Percentiles rank a stretch among this genome's conserved stretches.
Evolutionary conservation across 2,888 invertebrate genomes (phyloP).

Genomic region (Eupithecia inturbata): DNA sequence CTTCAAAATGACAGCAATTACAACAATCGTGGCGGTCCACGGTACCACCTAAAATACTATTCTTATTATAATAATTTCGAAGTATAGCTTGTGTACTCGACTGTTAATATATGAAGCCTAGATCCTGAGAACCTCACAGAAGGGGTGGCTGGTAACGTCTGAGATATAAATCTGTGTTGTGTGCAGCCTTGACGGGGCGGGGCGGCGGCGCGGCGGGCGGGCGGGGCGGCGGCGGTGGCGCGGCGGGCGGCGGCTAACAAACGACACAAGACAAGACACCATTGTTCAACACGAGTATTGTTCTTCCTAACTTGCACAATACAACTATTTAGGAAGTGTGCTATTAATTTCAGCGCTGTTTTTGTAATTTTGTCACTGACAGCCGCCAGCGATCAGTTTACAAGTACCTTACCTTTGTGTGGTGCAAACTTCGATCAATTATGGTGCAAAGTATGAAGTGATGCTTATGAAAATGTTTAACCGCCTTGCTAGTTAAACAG

Average conservation of each 20-base stretch:
- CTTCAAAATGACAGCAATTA: not conserved
- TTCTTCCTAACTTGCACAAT: conserved; percentile 29
- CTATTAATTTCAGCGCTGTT: conserved; percentile 19
- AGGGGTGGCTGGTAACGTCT: not conserved
- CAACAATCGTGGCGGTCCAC: not conserved
- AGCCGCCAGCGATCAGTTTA: not conserved
- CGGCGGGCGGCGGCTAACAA: conserved; percentile 17
- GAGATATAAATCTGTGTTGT: conserved; percentile 13
- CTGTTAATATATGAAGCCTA: not conserved
- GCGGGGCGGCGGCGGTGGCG: not conserved
- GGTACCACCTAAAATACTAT: not conserved
- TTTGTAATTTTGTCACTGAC: conserved; percentile 23
- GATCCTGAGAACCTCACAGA: not conserved
- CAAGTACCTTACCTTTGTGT: not conserved
- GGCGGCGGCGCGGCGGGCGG: conserved; percentile 8
- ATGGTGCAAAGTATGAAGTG: not conserved
- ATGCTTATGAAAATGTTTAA: not conserved
- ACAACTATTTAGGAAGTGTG: conserved; percentile 30
- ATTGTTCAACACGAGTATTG: conserved; percentile 25
- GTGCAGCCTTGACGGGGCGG: conserved; percentile 3
- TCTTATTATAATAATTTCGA: not conserved
- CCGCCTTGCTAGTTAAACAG: not conserved
- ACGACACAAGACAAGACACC: conserved; percentile 16
- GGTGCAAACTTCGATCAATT: too few relatives aligned
- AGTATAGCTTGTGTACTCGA: not conserved